Base-by-base conservation (phyloP, 2,797 vertebrate species). In the Prunella strophiata region DNA sequence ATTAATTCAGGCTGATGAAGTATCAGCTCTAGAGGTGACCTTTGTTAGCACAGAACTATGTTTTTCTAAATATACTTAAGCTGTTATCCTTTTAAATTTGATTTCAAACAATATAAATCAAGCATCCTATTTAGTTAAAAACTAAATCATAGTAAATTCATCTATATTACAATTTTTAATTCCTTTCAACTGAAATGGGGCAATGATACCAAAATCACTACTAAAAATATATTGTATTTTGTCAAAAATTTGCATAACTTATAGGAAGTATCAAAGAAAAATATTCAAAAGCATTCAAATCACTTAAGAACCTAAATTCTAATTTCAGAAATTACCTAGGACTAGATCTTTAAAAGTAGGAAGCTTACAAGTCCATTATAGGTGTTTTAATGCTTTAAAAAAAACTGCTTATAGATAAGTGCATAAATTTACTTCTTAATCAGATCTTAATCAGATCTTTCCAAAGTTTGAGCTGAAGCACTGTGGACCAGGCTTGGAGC, bases 61-160 rank as follows among this genome's bases (percentile, higher is more conserved):
- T 94, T 94, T 94, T 96, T 95, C 85, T 87, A 90, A 85, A 90
- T 89, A 88, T 32, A 86, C 36, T 89, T 93, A 92, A 92, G 34
- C 38, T 88, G 47, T 72, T 96, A 81, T 42, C 55, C 62, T 90
- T 96, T 93, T 76, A 88, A 89, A 91, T 89, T 78, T 91, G 9
- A 93, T 95, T 94, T 90, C 78, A 93, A 86, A 71, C 25, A 78
- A 32, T 75, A 85, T 81, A 94, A 97, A 91, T 92, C 87, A 96
- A 91, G 16, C 20, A 50, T 63, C 22, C 13, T 65, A 43, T 73
- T 94, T 89, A 71, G 50, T 61, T 93, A 72, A 90, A 94, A 93
- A 88, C 48, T 73, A 82, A 89, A 71, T 40, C 2, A 13, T 32
- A 89, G 50, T 73, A 91, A 95, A 91, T 96, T 74, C 5, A 82